Base-by-base conservation (phyloP, 2,113 vertebrate genomes). In the Leptobrachium leishanense region DNA sequence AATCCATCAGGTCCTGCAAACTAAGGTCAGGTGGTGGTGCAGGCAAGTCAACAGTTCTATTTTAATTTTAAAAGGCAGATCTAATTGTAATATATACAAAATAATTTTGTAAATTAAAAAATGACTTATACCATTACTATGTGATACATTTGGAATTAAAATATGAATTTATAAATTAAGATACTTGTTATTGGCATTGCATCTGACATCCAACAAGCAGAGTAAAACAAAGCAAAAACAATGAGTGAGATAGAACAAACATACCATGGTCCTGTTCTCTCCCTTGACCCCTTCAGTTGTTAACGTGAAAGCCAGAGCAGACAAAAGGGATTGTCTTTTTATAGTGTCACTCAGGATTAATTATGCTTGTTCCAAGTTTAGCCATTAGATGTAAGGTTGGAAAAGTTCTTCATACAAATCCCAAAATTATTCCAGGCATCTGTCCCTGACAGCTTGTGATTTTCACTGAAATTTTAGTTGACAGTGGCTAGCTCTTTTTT, bases 331-430 rank as follows among this genome's bases (percentile, higher is more conserved):
- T 82, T 87, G 84, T 85, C 69, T 74, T 85, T 87, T 88, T 91
- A 90, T 88, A 89, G 86, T 66, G 81, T 71, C 69, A 77, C 85
- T 76, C 77, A 80, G 81, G 86, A 87, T 84, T 78, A 88, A 89
- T 86, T 89, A 88, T 80, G 84, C 84, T 85, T 69, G 81, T 75
- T 87, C 90, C 87, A 89, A 91, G 89, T 91, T 89, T 91, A 91
- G 90, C 90, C 88, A 89, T 89, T 88, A 81, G 87, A 88, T 86
- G 84, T 85, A 85, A 86, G 85, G 81, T 83, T 85, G 85, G 84
- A 86, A 85, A 87, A 88, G 83, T 84, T 82, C 82, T 82, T 86
- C 88, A 89, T 88, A 78, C 84, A 82, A 86, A 88, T 85, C 86
- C 82, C 85, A 82, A 69, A 82, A 82, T 82, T 84, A 86, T 89